Base-by-base conservation (phyloP, 2,888 invertebrate species). In the Eueremaeus valkanovi region DNA sequence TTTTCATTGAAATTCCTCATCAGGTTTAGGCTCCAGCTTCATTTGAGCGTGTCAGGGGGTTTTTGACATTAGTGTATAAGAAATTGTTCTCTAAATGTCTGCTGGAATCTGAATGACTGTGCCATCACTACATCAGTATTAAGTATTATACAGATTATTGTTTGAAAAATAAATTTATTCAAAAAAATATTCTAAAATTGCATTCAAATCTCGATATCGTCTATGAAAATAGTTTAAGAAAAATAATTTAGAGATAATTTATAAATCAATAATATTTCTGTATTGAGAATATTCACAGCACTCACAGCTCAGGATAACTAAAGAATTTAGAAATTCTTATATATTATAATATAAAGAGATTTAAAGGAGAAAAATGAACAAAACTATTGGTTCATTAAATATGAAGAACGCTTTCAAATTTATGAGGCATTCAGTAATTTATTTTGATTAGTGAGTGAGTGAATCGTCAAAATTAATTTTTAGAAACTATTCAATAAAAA, bases 381-480 rank as follows among this genome's bases (percentile, higher is more conserved):
- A 27, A 24, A 55, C 8, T 24, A 55, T 55, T 55, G 55, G 55
- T 18, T 55, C 55, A 55, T 55, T 55, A 55, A 24, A 24, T 21
- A 9, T 55, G 27, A 55, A 68, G 31, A 63, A 63, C 3, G 5
- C 24, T 6, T 68, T 8, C 9, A 40, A 40, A n/a, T 21, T n/a
- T 21, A 68, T 29, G 24, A 68, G 11, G 18, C n/a, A n/a, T 68
- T 33, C 33, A 40, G 31, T 40, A 68, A 68, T 40, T 68, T 40
- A 40, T 68, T 68, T 29, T 68, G 27, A 40, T 18, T 68, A 40
- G 9, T n/a, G 33, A 27, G 3, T 31, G 13, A 55, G 27, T 24
- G 5, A 24, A 6, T 8, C 3, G 27, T 55, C 55, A 13, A 55
- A 55, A 55, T 55, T 55, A 55, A 27, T 55, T 55, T 55, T 24